Conservation (phyloP, 2,113 vertebrate genomes). For the Stictonetta naevosa region DNA sequence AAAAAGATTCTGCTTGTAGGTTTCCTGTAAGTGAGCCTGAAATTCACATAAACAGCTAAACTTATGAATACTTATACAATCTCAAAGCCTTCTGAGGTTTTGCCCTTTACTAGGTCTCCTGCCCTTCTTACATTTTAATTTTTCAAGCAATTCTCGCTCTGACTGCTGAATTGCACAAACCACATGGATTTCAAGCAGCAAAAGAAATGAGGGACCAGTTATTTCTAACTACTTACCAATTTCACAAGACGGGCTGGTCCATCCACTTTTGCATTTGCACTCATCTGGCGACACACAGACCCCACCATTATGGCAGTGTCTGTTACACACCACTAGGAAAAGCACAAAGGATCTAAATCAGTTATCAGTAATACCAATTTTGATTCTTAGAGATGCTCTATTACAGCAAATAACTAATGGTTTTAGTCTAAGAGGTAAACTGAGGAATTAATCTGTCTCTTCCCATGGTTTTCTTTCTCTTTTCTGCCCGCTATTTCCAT, state of each 20-base stretch:
- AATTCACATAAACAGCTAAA: background rate
- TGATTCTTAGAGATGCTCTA: background rate
- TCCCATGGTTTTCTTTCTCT: background rate
- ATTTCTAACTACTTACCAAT: conserved; percentile 66
- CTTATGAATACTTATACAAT: background rate
- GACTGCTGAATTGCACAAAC: rapidly evolving
- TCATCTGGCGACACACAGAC: conserved; percentile 78
- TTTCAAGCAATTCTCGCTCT: background rate
- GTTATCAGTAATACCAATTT: rapidly evolving
- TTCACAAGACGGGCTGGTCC: conserved; percentile 83
- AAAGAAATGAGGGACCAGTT: background rate
- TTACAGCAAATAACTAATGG: background rate
- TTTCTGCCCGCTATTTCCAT: background rate
- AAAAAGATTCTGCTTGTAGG: background rate
- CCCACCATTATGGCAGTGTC: conserved; percentile 84
- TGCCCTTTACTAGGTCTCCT: background rate
- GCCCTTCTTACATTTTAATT: background rate
- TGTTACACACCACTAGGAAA: conserved; percentile 81
- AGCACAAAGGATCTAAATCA: background rate
- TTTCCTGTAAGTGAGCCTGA: background rate
- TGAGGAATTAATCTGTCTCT: background rate
- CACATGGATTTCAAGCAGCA: background rate
- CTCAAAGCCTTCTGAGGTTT: background rate
- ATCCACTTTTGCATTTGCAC: conserved; percentile 77
- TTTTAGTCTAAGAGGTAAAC: background rate